Evolutionary conservation across 2,888 invertebrate species (phyloP), one percentile per base, ranked within the genome.

Genomic region (Cataglyphis rosenhaueri): DNA sequence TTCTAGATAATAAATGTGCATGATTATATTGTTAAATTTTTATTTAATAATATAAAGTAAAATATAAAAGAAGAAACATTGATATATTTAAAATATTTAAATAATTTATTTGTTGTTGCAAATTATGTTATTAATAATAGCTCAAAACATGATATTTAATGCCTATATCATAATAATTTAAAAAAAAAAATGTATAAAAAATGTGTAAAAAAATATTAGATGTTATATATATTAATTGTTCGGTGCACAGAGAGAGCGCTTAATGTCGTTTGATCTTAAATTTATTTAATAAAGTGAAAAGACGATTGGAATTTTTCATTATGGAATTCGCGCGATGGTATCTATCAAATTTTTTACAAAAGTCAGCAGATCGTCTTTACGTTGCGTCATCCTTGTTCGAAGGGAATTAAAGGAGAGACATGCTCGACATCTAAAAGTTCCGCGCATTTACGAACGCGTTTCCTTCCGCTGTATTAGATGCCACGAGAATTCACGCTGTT

Each of bases 371-470:
- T 68, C 29, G 44, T 32, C 57, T 78, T 41, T 70, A 57, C 18
- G 21, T 5, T 12, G 41, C n/a, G n/a, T 21, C 29, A 21, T 57
- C 41, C 57, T 68, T 5, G 21, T 38, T 18, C 25, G 57, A 35
- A 35, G 25, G 29, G 25, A 79, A 79, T 73, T 59, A 44, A 70
- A 71, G 32, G 12, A n/a, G 66, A 57, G n/a, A 32, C 15, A 35
- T 44, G 44, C 59, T 29, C 32, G 44, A 35, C 59, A 44, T 71
- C 70, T 44, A 73, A 61, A 61, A 61, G 59, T 48, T 73, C n/a
- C 12, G 18, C 18, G n/a, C 59, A 79, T 79, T 79, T 73, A 70
- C 76, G 41, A 12, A 71, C 44, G 32, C 35, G 44, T 73, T 59
- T 18, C 12, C 25, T 71, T 78, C 57, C 57, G 57, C 57, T 70